Evolutionary conservation across 2,797 vertebrate species (phyloP), one percentile per base, ranked within the genome.

Genomic region (Gymnoscopelus braueri): DNA sequence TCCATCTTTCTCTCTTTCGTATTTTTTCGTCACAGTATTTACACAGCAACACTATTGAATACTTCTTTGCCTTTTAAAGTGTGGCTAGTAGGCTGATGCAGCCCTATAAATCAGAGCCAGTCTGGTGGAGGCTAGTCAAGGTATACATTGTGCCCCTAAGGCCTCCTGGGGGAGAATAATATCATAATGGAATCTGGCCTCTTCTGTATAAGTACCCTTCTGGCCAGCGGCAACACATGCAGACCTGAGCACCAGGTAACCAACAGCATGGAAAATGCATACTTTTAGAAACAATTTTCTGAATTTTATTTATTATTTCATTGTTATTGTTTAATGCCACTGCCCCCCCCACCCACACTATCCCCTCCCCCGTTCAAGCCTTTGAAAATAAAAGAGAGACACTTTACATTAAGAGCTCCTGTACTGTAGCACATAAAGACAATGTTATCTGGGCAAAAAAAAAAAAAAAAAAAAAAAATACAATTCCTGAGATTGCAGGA

Each of bases 171-270:
- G 73, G 72, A 78, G 77, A 88, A 85, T 84, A 85, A 90, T 86
- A 86, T 87, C 84, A 84, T 88, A 86, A 91, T 89, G 83, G 84
- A 87, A 90, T 90, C 83, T 83, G 80, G 74, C 76, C 83, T 65
- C 78, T 67, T n/a, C n/a, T n/a, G n/a, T n/a, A 81, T 76, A 75
- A 88, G 81, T 73, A 77, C 53, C 66, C 68, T 79, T 81, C 60
- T 84, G 81, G 82, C 86, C 79, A 58, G 71, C 86, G 87, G 84
- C 84, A 73, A 77, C 81, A 69, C 77, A 81, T 11, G 12, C 63
- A 78, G 60, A 81, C 72, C 71, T n/a, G 59, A 78, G 79, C 71
- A 85, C 64, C 52, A 69, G 78, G 83, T 72, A 81, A 83, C 76
- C 5, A 24, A 67, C 35, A 62, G 67, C 12, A 51, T 63, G 79